These are phyloP conservation scores for Saccostrea echinata DNA, from an alignment of 1,140 invertebrate species.

Conservation along the genomic window DNA sequence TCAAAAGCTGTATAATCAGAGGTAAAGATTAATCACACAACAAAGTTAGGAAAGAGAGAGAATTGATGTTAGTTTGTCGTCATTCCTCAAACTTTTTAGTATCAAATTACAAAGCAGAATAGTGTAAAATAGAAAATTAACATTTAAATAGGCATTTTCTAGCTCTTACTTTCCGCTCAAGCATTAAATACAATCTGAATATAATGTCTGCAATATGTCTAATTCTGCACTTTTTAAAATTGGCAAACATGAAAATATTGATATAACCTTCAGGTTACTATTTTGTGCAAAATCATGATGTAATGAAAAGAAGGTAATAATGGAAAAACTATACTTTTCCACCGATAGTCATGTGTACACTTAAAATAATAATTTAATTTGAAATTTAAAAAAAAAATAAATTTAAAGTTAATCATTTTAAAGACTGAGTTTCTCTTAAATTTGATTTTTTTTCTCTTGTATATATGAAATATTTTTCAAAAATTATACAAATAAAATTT, in stretches of 20 bases:
- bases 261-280: not conserved
- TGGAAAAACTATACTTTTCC: not conserved
- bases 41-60: too few species aligned
- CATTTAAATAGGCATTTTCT: not conserved
- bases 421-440: not conserved
- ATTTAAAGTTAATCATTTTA: too few species aligned
- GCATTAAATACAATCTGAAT: not conserved
- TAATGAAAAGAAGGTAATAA: not conserved
- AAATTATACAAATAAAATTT: not conserved
- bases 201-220: not conserved
- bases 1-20: too few species aligned
- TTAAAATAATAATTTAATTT: too few species aligned
- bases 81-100: not conserved
- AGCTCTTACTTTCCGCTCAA: not conserved
- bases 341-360: too few species aligned
- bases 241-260: not conserved
- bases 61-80: not conserved
- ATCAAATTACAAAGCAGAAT: not conserved
- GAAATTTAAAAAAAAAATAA: too few species aligned
- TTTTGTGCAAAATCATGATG: constrained; percentile 4
- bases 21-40: too few species aligned
- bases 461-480: not conserved
- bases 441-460: not conserved
- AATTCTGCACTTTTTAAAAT: not conserved
- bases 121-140: not conserved